These are phyloP conservation scores for Gila robusta DNA, from an alignment of 2,797 vertebrate species.

Conservation along the genomic window DNA sequence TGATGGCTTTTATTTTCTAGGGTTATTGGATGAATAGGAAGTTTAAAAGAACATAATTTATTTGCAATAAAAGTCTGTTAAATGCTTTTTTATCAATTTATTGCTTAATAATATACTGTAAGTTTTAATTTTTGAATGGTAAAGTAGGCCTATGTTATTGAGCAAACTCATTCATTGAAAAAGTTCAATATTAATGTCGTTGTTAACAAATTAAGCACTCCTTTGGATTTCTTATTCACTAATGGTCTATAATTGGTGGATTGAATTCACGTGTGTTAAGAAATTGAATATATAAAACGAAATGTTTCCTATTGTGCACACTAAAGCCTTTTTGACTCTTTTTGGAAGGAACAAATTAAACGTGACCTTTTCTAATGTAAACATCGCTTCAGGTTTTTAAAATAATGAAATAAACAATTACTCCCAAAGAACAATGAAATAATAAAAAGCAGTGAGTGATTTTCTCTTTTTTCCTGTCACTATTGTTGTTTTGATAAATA, in stretches of 20 bases:
- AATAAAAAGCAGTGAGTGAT: neutral
- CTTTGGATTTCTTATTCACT: no score
- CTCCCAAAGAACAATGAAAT: neutral
- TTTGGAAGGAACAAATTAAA: neutral
- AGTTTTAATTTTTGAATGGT: neutral
- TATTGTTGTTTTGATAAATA: neutral
- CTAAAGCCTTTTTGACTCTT: no score
- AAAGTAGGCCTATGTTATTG: neutral
- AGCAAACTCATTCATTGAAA: neutral
- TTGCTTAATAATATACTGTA: neutral
- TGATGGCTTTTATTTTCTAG: no score
- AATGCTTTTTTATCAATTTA: neutral
- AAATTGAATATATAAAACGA: no score
- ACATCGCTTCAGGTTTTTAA: neutral
- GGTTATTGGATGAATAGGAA: neutral
- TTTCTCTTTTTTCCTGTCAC: no score
- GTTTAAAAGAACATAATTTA: neutral
- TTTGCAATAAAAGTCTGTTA: neutral
- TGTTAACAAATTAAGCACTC: neutral
- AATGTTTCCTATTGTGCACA: neutral
- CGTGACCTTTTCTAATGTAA: neutral
- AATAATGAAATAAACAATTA: neutral
- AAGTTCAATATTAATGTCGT: neutral
- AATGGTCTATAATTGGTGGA: no score
- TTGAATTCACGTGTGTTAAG: no score